Base-by-base conservation (phyloP, 2,113 vertebrate genomes). In the Festucalex cinctus region DNA sequence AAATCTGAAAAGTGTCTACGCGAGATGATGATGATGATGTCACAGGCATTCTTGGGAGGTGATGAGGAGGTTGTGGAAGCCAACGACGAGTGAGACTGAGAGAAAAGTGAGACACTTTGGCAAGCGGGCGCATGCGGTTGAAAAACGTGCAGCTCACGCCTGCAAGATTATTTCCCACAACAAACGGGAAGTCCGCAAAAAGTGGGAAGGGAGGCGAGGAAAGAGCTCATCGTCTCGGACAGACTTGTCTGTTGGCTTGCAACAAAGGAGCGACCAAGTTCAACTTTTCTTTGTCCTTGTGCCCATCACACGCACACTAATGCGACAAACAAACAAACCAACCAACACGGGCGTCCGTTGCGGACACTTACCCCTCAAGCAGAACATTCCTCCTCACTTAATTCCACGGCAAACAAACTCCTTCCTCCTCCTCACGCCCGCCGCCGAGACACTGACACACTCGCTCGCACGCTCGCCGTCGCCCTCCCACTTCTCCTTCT, bases 281-380 rank as follows among this genome's bases (percentile, higher is more conserved):
- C 17, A 81, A 77, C 74, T 86, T 86, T 79, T 84, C 86, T 88
- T 88, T 90, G 84, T 90, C 54, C 51, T 8, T 56, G 26, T 6
- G 54, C 24, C 63, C 44, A 56, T 16, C 61, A 19, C 62, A 68
- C 70, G n/a, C n/a, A 32, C 57, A 17, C 39, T 6, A n/a, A 70
- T 64, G 63, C 62, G 72, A 61, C 56, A 63, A 63, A 48, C n/a
- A n/a, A n/a, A n/a, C n/a, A n/a, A n/a, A n/a, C n/a, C n/a, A 56
- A 22, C 22, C 26, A 1, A 39, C 10, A 2, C 9, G 8, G 8
- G 51, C 51, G 62, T 35, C 36, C 48, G 35, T 20, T n/a, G 19
- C 61, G 61, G 48, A 71, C 60, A 59, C 89, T 83, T 83, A 90
- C 88, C 86, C 88, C 88, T 89, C 44, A 90, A 68, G 80, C 89